These are phyloP conservation scores for Heterodera schachtii DNA, from an alignment of 1,140 invertebrate genomes.

Conservation along the genomic window DNA sequence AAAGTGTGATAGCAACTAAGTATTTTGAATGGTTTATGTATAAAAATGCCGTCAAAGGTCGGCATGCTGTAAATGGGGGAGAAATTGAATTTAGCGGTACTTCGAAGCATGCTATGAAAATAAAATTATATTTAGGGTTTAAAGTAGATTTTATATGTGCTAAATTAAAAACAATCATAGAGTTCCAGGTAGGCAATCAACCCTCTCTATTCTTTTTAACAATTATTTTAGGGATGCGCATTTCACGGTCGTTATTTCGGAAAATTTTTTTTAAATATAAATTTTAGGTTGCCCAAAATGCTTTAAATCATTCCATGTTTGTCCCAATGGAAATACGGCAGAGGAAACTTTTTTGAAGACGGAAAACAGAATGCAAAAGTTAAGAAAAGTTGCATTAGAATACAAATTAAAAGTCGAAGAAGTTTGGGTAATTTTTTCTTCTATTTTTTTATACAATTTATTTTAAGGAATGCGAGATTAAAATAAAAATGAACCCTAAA, in stretches of 20 bases:
- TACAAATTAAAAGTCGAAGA: neutral
- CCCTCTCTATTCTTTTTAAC: too few species aligned
- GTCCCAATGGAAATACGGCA: neutral
- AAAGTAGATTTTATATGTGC: neutral
- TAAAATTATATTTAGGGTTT: neutral
- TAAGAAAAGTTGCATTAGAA: too few species aligned
- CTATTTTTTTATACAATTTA: neutral
- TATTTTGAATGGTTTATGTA: too few species aligned
- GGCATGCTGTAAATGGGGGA: too few species aligned
- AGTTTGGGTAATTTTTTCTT: too few species aligned
- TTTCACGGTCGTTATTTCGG: neutral
- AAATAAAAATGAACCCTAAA: neutral
- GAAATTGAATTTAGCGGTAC: too few species aligned
- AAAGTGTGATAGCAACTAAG: too few species aligned
- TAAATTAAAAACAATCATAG: neutral
- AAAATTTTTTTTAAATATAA: too few species aligned
- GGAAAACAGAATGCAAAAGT: neutral
- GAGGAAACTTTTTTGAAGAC: neutral
- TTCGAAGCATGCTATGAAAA: too few species aligned
- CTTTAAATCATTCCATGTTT: neutral
- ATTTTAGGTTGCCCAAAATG: neutral
- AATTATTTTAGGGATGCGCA: neutral
- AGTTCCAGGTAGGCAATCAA: neutral
- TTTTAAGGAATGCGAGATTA: conserved; percentile 5
- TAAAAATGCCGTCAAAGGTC: too few species aligned